Conservation (phyloP, 2,113 vertebrate species). For the Azemiops feae region DNA sequence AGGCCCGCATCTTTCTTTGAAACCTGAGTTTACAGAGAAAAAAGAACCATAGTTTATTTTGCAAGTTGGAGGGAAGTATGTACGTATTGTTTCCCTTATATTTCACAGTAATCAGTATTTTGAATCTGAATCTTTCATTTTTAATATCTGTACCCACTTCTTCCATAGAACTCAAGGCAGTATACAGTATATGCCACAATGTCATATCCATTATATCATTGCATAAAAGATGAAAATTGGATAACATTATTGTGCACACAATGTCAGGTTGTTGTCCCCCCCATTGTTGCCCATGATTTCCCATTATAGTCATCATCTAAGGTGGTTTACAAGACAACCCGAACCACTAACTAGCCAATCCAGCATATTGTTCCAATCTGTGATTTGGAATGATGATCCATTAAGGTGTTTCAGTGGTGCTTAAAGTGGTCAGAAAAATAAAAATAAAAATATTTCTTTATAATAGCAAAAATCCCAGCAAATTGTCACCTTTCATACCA, state of each 20-base stretch:
- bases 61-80: background rate
- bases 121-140: background rate
- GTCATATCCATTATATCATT: background rate
- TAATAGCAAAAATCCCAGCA: background rate
- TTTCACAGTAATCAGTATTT: background rate
- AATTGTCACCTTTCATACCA: background rate
- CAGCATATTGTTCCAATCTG: background rate
- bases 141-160: background rate
- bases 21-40: constrained; percentile 57
- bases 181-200: background rate
- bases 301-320: background rate
- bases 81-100: background rate
- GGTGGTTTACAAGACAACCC: background rate
- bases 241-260: background rate
- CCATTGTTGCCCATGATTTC: background rate
- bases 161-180: background rate
- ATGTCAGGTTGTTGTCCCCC: background rate
- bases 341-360: background rate
- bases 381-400: background rate
- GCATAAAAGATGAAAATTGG: background rate
- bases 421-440: background rate
- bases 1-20: constrained; percentile 88
- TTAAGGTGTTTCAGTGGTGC: background rate
- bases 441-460: background rate
- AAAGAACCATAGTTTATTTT: background rate